Conservation (phyloP, 2,113 vertebrate species). For the Cynoglossus semilaevis region DNA sequence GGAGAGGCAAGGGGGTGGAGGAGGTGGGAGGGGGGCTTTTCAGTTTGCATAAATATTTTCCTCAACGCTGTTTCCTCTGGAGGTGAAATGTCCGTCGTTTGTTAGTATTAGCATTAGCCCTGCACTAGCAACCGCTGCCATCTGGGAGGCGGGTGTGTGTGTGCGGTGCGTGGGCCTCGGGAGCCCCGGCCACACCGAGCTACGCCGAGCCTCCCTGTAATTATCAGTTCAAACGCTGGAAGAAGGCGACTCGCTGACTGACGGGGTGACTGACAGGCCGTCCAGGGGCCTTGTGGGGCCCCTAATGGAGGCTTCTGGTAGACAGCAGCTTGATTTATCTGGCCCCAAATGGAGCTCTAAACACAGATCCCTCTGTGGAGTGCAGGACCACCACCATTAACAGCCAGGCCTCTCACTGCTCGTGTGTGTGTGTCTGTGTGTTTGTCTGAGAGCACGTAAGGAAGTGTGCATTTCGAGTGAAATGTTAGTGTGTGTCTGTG, state of each 20-base stretch:
- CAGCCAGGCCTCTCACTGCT: slow-evolving; percentile 39
- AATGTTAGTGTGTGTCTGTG: slow-evolving; percentile 1
- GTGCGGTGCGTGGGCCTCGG: not conserved
- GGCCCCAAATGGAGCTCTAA: slow-evolving; percentile 74
- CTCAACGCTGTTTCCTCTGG: slow-evolving; percentile 43
- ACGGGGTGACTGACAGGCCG: slow-evolving; percentile 74
- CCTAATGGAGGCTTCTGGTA: slow-evolving; percentile 78
- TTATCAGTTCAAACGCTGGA: slow-evolving; percentile 76
- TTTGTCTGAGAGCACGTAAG: not conserved
- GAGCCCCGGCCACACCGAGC: slow-evolving; percentile 28
- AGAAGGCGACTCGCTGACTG: slow-evolving; percentile 60
- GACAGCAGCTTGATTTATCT: slow-evolving; percentile 78
- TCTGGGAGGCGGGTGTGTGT: slow-evolving; percentile 29
- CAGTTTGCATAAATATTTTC: slow-evolving; percentile 70
- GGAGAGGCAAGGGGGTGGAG: slow-evolving; percentile 31
- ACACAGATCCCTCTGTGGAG: slow-evolving; percentile 77
- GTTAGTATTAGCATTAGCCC: slow-evolving; percentile 66
- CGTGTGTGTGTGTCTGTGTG: not conserved
- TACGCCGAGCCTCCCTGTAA: slow-evolving; percentile 73
- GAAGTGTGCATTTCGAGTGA: slow-evolving; percentile 11
- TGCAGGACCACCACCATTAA: slow-evolving; percentile 64
- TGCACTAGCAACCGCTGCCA: slow-evolving; percentile 28
- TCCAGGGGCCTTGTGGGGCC: slow-evolving; percentile 61
- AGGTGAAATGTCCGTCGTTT: slow-evolving; percentile 59
- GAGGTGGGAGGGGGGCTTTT: slow-evolving; percentile 36